Conservation (phyloP, 2,113 vertebrate genomes). For the Nyctereutes procyonoides region DNA sequence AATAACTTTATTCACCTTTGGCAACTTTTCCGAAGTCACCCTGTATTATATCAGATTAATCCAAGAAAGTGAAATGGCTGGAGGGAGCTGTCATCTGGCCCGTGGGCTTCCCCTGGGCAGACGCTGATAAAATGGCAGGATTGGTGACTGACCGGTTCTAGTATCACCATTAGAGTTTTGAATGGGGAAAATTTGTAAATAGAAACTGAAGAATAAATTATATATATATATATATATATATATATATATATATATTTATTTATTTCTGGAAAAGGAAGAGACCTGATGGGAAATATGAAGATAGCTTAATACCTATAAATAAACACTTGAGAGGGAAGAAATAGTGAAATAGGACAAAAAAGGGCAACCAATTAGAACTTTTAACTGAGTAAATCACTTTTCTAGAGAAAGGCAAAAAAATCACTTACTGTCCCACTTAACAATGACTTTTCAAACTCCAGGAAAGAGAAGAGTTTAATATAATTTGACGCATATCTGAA, state of each 20-base stretch:
- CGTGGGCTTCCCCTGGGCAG: rapidly evolving
- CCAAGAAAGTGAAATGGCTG: neutral
- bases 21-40: slow-evolving; percentile 21
- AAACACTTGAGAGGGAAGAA: neutral
- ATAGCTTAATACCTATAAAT: slow-evolving; percentile 39
- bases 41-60: neutral
- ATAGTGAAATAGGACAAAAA: neutral
- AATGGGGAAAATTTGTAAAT: slow-evolving; percentile 11
- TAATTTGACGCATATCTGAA: neutral
- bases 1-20: slow-evolving; percentile 47
- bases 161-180: neutral
- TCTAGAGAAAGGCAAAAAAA: neutral
- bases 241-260: too few species aligned
- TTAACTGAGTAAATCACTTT: slow-evolving; percentile 46
- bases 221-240: too few species aligned
- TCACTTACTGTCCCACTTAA: neutral
- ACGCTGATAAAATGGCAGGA: neutral
- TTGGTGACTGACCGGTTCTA: neutral
- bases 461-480: neutral
- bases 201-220: slow-evolving; percentile 7
- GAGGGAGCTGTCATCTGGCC: neutral
- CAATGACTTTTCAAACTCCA: neutral
- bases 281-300: neutral
- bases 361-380: slow-evolving; percentile 7
- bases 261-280: neutral